Percentiles rank a stretch among this genome's conserved stretches.
Conservation (phyloP, 2,797 vertebrate genomes). For the Bovichtus variegatus region DNA sequence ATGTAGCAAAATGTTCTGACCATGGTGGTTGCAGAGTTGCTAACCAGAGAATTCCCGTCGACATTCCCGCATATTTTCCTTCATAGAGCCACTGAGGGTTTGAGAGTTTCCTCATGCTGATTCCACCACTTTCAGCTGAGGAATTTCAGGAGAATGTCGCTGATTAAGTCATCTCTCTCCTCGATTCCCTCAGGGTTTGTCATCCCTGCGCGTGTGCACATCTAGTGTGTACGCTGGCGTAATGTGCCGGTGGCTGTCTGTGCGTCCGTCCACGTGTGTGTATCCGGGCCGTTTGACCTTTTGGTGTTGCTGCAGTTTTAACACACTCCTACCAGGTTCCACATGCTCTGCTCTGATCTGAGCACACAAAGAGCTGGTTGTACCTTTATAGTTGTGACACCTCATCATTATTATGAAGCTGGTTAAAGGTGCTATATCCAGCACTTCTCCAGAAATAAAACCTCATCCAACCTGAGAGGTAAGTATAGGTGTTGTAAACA, state of each 20-base stretch:
- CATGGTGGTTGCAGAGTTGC: conserved; percentile 10
- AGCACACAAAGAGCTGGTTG: conserved; percentile 60
- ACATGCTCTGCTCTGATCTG: conserved; percentile 48
- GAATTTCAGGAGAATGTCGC: conserved; percentile 72
- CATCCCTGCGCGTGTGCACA: neutral
- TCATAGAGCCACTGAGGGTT: conserved; percentile 42
- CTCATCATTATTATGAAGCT: conserved; percentile 35
- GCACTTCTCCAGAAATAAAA: conserved; percentile 17
- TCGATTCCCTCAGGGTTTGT: conserved; percentile 10
- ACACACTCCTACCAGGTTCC: conserved; percentile 59
- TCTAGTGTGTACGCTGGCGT: neutral
- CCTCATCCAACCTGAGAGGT: neutral
- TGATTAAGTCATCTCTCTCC: conserved; percentile 57
- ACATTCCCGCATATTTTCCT: conserved; percentile 45
- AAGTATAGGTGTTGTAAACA: neutral
- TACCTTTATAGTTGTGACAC: conserved; percentile 41
- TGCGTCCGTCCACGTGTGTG: conserved; percentile 1
- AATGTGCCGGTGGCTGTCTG: neutral
- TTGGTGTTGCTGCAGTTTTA: conserved; percentile 52
- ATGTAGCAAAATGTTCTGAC: conserved; percentile 10
- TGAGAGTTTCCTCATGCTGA: conserved; percentile 25
- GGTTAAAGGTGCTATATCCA: conserved; percentile 21
- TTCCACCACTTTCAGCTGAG: conserved; percentile 62
- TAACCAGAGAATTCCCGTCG: conserved; percentile 27
- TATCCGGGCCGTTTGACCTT: conserved; percentile 30